Conservation (phyloP, 2,113 vertebrate species). For the Dicaeum eximium region DNA sequence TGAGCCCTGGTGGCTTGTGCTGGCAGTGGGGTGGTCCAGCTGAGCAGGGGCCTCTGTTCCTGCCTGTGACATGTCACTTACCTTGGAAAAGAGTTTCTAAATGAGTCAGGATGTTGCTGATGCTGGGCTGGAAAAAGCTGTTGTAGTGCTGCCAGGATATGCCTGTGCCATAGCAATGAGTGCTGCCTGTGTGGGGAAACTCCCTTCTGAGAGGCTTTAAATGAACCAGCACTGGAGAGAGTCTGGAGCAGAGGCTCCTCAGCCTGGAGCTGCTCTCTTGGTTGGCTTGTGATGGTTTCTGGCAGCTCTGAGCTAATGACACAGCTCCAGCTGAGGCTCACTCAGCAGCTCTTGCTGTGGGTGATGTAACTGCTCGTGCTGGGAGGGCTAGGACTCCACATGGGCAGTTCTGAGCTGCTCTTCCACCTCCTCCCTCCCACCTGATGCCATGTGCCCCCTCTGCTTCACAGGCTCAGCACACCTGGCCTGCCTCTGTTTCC, state of each 20-base stretch:
- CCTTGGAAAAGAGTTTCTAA: not conserved
- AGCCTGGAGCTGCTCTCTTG: rapidly evolving
- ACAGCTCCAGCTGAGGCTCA: not conserved
- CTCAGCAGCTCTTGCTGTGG: not conserved
- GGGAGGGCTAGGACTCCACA: not conserved
- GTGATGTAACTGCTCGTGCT: not conserved
- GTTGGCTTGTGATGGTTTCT: not conserved
- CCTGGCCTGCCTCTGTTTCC: not conserved
- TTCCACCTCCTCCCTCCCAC: not conserved
- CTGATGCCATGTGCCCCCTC: not conserved
- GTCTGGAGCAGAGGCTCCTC: not conserved
- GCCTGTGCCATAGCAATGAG: not conserved
- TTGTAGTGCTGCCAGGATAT: not conserved
- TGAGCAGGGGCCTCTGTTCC: rapidly evolving
- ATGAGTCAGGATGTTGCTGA: not conserved
- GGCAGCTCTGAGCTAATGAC: not conserved
- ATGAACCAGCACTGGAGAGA: not conserved
- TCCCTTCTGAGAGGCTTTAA: not conserved
- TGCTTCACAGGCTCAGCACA: not conserved
- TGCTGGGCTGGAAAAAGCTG: not conserved
- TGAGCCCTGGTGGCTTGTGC: not conserved
- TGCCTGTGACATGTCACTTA: not conserved
- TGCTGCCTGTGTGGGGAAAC: not conserved
- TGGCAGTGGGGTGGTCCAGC: not conserved
- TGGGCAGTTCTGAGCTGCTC: not conserved